Evolutionary conservation across 2,888 invertebrate species (phyloP).

Genomic region (Monoplex corrugatus): DNA sequence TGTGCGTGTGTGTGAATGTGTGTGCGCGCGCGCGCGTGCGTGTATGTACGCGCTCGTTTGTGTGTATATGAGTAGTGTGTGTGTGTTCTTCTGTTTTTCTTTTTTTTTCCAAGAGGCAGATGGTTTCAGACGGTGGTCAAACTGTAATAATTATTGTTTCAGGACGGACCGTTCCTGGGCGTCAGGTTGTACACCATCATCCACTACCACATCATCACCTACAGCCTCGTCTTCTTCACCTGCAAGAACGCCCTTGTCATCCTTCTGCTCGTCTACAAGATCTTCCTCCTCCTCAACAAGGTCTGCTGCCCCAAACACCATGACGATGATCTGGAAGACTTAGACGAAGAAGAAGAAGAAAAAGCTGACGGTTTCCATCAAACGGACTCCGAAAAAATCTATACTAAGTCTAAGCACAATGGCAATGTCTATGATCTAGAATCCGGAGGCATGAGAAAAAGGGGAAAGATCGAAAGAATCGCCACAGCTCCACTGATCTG

Average conservation of each 20-base stretch:
- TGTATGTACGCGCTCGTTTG: neutral
- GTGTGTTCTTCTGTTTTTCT: neutral
- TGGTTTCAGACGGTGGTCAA: too few species aligned
- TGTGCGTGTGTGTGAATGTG: too few species aligned
- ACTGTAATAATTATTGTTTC: too few species aligned
- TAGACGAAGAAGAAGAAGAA: neutral
- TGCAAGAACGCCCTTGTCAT: conserved; percentile 70
- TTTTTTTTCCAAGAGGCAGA: too few species aligned
- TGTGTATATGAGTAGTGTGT: neutral
- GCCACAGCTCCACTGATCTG: neutral
- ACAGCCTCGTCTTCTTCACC: conserved; percentile 77
- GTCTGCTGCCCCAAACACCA: conserved; percentile 53
- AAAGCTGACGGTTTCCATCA: neutral
- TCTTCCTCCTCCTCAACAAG: conserved; percentile 61
- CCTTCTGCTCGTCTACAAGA: conserved; percentile 64
- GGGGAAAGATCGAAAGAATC: neutral
- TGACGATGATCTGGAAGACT: neutral
- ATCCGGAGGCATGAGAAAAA: neutral
- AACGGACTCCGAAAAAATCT: neutral
- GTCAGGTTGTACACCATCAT: conserved; percentile 88
- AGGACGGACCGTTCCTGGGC: conserved; percentile 68
- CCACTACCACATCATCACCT: conserved; percentile 85
- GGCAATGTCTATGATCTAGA: neutral
- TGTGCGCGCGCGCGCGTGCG: too few species aligned
- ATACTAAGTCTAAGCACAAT: neutral